phyloP scores from a whole-genome alignment of 2,797 vertebrate species.

The Chelon auratus region DNA sequence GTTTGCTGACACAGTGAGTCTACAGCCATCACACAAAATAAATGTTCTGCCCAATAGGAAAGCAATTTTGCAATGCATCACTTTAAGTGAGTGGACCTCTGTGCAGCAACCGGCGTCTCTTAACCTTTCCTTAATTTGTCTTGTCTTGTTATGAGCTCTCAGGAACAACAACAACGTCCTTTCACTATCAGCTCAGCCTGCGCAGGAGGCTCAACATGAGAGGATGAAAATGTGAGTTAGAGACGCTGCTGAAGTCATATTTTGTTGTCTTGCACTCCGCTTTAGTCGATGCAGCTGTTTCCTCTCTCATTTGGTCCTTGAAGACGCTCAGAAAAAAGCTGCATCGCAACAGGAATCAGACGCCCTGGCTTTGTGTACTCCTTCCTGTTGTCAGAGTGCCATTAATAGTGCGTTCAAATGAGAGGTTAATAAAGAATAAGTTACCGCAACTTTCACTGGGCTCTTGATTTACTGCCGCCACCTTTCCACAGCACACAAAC shows the following conservation, averaged over 20 bases:
- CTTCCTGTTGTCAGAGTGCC: constrained; percentile 85
- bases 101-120: constrained; percentile 71
- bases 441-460: constrained; percentile 69
- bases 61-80: constrained; percentile 80
- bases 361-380: constrained; percentile 80
- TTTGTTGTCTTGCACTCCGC: constrained; percentile 39
- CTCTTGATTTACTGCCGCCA: constrained; percentile 69
- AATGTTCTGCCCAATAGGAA: constrained; percentile 75
- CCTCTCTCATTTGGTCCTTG: constrained; percentile 78
- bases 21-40: constrained; percentile 67
- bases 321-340: constrained; percentile 70
- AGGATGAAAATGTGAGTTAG: constrained; percentile 19
- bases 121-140: constrained; percentile 84
- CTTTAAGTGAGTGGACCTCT: constrained; percentile 81
- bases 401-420: constrained; percentile 55
- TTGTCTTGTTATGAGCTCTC: constrained; percentile 78
- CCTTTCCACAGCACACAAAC: constrained; percentile 58
- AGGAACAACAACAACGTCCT: constrained; percentile 72
- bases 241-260: constrained; percentile 17
- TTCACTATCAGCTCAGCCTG: constrained; percentile 34
- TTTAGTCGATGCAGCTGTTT: constrained; percentile 84
- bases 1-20: constrained; percentile 72
- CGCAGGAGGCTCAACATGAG: constrained; percentile 7
- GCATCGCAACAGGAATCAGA: constrained; percentile 81
- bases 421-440: constrained; percentile 69